Base-by-base conservation (phyloP, 2,888 invertebrate genomes). In the Drosophila sordidula region DNA sequence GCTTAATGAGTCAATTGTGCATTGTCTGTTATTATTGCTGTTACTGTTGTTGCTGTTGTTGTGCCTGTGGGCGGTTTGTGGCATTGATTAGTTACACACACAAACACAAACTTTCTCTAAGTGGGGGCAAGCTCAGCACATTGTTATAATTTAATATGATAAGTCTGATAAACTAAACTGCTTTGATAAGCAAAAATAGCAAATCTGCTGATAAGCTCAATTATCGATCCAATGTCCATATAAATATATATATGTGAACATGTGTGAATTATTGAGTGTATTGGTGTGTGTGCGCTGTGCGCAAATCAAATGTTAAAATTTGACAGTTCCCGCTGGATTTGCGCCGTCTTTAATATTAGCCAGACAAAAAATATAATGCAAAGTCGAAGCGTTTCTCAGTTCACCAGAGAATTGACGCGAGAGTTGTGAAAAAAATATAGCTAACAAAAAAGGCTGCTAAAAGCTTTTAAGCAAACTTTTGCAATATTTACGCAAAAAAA, bases 1-100 rank as follows among this genome's bases (percentile, higher is more conserved):
- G 81, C 76, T 76, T 89, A 89, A 89, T 85, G 89, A 85, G 86
- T 81, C 89, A 89, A 84, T 89, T 87, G 83, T 83, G 84, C 88
- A 55, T 44, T 74, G 70, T 42, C 68, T 41, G 68, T 75, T 63
- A 68, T 74, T 56, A 78, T 67, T 62, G 54, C 18, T 32, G 22
- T 38, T 63, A 39, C 39, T 46, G 25, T 56, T 61, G 41, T 36
- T 47, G 52, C 54, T 64, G 45, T 49, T 58, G 44, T 62, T 65
- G 59, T 50, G 69, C 50, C 51, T 64, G 89, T 80, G 76, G 80
- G 70, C 62, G 65, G 57, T 42, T 67, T 79, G 80, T 44, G 87
- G 69, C 71, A 73, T 77, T 89, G 83, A 83, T 89, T 89, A 87
- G 70, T 80, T 69, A 58, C 61, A 67, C 67, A 65, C 39, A 64